A percentile compares a stretch with the other conserved stretches of the same genome.
phyloP scores from a whole-genome alignment of 2,797 vertebrate genomes.

The Eleutherodactylus coqui region DNA sequence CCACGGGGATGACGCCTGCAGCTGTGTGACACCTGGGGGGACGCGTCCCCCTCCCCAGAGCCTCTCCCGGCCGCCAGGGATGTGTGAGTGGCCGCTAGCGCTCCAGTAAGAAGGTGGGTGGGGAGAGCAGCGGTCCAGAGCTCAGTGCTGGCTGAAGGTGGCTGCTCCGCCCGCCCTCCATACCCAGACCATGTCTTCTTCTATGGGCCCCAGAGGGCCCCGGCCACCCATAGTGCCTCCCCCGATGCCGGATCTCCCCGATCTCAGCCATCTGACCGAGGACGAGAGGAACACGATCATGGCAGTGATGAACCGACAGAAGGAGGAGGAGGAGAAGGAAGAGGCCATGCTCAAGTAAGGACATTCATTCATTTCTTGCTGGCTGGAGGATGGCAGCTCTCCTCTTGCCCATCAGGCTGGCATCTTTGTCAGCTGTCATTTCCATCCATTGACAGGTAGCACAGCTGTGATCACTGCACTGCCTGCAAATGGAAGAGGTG shows the following conservation, averaged over 20 bases:
- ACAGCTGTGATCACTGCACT: conserved; percentile 5
- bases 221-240: conserved; percentile 91
- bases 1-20: conserved; percentile 9
- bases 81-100: conserved; percentile 65
- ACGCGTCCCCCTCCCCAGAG: conserved; percentile 16
- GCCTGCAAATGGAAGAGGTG: not conserved
- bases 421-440: conserved; percentile 18
- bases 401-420: not conserved
- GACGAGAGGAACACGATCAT: conserved; percentile 98
- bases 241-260: conserved; percentile 92
- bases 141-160: conserved; percentile 75
- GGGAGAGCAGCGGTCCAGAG: conserved; percentile 64
- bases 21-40: conserved; percentile 42
- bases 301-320: conserved; percentile 98
- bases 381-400: not conserved
- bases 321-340: conserved; percentile 97
- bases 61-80: conserved; percentile 12
- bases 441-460: conserved; percentile 39
- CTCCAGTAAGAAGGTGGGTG: conserved; percentile 80
- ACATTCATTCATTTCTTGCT: conserved; percentile 39
- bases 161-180: conserved; percentile 76
- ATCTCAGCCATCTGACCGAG: conserved; percentile 98
- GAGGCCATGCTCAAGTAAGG: conserved; percentile 99
- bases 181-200: conserved; percentile 83
- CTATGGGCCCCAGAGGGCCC: conserved; percentile 94